Evolutionary conservation across 1,140 invertebrate species (phyloP), one percentile per base, ranked within the genome.

Genomic region (Diabrotica undecimpunctata): DNA sequence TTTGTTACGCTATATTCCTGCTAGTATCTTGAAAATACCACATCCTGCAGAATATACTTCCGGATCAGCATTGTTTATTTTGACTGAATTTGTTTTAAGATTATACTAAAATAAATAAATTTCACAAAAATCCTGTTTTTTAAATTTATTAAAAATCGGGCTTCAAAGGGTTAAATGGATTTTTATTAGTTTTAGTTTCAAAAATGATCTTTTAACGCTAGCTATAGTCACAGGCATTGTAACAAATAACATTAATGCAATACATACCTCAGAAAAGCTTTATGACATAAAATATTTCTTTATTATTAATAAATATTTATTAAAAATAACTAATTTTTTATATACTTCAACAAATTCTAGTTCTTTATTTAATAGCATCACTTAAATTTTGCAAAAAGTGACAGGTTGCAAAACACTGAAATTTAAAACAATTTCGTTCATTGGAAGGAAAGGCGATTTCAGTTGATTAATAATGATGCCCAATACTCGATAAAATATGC

Each of bases 261-360:
- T 56, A n/a, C 54, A 56, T 25, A 56, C 25, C 35, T 56, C 54
- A 56, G 54, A 25, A 36, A 56, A 56, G 36, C 54, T 56, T 36
- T 6, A 56, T 25, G 54, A 56, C 12, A 61, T 65, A 65, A 65
- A 65, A 65, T 65, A 57, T 61, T 65, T 65, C 46, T 65, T 64
- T 50, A 64, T 64, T 5, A 64, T 64, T 59, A 64, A 64, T 64
- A 59, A 59, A 37, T 64, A 64, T 54, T 58, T 64, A 38, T 64
- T 55, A 4, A 41, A 64, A 50, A 64, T 6, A 64, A 41, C 35
- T 14, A 41, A 10, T 59, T 46, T 39, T 64, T 58, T 59, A 38
- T 57, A 64, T 64, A n/a, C 59, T 64, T 55, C 38, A 59, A 0
- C 11, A 10, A 46, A 46, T 8, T 7, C 11, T 7, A 46, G 11